A percentile compares a stretch with the other conserved stretches of the same genome.
Conservation (phyloP, 35 echinoderm and acorn worm genomes). For the Amphiura filiformis region DNA sequence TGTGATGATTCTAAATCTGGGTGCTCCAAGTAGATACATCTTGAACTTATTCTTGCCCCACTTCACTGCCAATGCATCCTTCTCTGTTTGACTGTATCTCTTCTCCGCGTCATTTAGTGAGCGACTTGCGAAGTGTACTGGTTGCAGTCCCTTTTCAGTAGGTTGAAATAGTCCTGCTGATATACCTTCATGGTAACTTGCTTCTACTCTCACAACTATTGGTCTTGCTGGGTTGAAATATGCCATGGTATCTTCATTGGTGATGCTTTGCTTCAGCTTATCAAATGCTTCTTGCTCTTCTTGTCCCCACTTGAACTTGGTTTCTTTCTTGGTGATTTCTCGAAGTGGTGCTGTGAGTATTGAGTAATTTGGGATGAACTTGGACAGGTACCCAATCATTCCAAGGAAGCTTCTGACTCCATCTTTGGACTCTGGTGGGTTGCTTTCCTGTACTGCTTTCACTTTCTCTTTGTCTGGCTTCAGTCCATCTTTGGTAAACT, state of each 20-base stretch:
- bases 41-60: slow-evolving; percentile 52
- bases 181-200: slow-evolving; percentile 63
- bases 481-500: slow-evolving; percentile 67
- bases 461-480: slow-evolving; percentile 61
- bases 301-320: slow-evolving; percentile 51
- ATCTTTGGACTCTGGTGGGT: slow-evolving; percentile 36
- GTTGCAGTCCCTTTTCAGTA: slow-evolving; percentile 49
- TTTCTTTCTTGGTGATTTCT: slow-evolving; percentile 44
- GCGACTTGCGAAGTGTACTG: slow-evolving; percentile 54
- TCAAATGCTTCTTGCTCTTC: slow-evolving; percentile 36
- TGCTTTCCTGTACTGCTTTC: slow-evolving; percentile 36
- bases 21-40: slow-evolving; percentile 50
- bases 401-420: slow-evolving; percentile 53
- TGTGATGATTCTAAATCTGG: slow-evolving; percentile 47
- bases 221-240: slow-evolving; percentile 53
- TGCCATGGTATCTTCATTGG: slow-evolving; percentile 42
- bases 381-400: slow-evolving; percentile 62
- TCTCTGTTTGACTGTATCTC: slow-evolving; percentile 66
- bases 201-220: slow-evolving; percentile 57
- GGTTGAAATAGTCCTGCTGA: slow-evolving; percentile 69
- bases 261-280: slow-evolving; percentile 61
- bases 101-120: slow-evolving; percentile 50
- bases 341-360: slow-evolving; percentile 36
- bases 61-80: slow-evolving; percentile 55
- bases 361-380: slow-evolving; percentile 62